These are phyloP conservation scores for Polyommatus iphigenia DNA, from an alignment of 2,888 invertebrate genomes.

Conservation along the genomic window DNA sequence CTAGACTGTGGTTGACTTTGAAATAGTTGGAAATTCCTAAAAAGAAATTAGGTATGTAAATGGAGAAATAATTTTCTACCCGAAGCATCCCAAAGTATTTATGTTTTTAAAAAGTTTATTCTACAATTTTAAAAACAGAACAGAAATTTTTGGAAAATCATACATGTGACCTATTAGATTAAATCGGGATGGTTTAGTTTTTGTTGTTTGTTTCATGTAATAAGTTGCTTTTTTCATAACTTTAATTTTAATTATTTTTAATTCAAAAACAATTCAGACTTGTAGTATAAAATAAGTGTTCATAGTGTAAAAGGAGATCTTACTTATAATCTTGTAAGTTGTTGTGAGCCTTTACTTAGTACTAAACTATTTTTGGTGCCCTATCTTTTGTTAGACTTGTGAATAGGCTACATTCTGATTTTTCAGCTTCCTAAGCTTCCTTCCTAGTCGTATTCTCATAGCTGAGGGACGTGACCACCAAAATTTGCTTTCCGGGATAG, in stretches of 20 bases:
- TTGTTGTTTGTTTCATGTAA: slow-evolving; percentile 66
- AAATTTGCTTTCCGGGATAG: too few species aligned
- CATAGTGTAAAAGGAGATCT: background rate
- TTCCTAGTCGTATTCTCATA: too few species aligned
- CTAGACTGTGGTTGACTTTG: too few species aligned
- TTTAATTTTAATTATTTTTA: slow-evolving; percentile 42
- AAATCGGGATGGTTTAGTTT: slow-evolving; percentile 67
- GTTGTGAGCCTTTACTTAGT: background rate
- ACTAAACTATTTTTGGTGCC: background rate
- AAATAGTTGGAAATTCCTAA: too few species aligned
- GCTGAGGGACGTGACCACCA: too few species aligned
- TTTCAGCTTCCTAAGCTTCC: too few species aligned
- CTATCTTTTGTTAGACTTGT: background rate
- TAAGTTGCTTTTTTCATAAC: slow-evolving; percentile 52
- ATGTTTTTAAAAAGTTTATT: slow-evolving; percentile 5
- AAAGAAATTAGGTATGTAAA: too few species aligned
- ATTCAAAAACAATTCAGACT: slow-evolving; percentile 45
- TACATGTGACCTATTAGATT: slow-evolving; percentile 50
- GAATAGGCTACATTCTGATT: background rate
- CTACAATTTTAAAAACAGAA: slow-evolving; percentile 42
- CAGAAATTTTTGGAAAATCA: background rate
- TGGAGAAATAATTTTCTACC: background rate
- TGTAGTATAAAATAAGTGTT: background rate
- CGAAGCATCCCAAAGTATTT: background rate
- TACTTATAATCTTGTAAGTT: background rate